Evolutionary conservation across 2,888 invertebrate genomes (phyloP).

Genomic region (Chrysolina oricalcia): DNA sequence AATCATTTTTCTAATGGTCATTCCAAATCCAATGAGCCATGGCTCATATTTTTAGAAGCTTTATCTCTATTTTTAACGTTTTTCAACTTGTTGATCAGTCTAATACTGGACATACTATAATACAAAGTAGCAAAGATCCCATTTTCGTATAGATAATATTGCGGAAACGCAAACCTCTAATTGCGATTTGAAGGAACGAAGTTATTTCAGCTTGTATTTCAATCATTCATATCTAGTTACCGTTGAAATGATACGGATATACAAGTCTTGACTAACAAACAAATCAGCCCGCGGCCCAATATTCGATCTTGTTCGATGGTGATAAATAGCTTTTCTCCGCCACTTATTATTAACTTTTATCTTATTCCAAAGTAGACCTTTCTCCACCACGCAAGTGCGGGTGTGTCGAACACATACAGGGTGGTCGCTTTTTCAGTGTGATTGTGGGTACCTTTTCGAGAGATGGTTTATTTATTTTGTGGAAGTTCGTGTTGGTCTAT

Average conservation of each 20-base stretch:
- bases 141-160: neutral
- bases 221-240: slow-evolving; percentile 45
- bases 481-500: too few relatives aligned
- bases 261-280: slow-evolving; percentile 47
- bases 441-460: too few relatives aligned
- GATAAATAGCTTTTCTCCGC: slow-evolving; percentile 52
- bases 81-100: too few relatives aligned
- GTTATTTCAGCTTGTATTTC: slow-evolving; percentile 21
- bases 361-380: slow-evolving; percentile 52
- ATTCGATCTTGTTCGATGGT: slow-evolving; percentile 42
- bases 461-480: too few relatives aligned
- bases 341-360: slow-evolving; percentile 51
- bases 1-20: too few relatives aligned
- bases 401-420: slow-evolving; percentile 29
- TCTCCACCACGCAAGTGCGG: slow-evolving; percentile 40
- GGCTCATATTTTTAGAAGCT: too few relatives aligned
- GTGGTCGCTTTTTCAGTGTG: too few relatives aligned
- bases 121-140: neutral
- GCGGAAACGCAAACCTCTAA: slow-evolving; percentile 17
- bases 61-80: too few relatives aligned
- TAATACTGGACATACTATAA: neutral
- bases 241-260: slow-evolving; percentile 51
- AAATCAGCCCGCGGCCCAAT: slow-evolving; percentile 33
- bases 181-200: slow-evolving; percentile 8
- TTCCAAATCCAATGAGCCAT: too few relatives aligned